phyloP scores from a whole-genome alignment of 2,888 invertebrate species.

The Siphlonurus alternatus region DNA sequence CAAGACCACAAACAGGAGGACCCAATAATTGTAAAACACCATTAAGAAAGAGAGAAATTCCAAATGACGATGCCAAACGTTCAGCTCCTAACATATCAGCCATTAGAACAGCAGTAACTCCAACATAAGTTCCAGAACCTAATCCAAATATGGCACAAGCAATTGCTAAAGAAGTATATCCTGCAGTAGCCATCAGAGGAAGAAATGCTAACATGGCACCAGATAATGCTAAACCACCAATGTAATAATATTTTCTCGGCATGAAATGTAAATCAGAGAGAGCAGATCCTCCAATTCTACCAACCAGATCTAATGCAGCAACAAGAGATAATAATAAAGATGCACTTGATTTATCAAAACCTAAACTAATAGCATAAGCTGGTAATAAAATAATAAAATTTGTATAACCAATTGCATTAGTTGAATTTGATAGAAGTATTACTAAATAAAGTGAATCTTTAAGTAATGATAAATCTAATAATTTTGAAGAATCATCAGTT shows the following conservation, averaged over 20 bases:
- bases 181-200: constrained; percentile 40
- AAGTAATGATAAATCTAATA: constrained; percentile 55
- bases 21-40: constrained; percentile 66
- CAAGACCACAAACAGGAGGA: constrained; percentile 64
- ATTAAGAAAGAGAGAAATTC: constrained; percentile 69
- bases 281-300: constrained; percentile 71
- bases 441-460: constrained; percentile 67
- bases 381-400: constrained; percentile 72
- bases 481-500: constrained; percentile 29
- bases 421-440: constrained; percentile 67
- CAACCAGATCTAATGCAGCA: constrained; percentile 62
- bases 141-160: constrained; percentile 65
- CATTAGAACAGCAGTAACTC: constrained; percentile 75
- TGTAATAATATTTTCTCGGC: constrained; percentile 68
- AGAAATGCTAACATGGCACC: constrained; percentile 55
- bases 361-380: constrained; percentile 50
- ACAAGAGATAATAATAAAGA: constrained; percentile 64
- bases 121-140: constrained; percentile 70
- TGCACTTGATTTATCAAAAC: constrained; percentile 50
- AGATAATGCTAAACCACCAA: constrained; percentile 58
- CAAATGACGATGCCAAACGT: constrained; percentile 68
- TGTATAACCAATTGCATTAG: constrained; percentile 72
- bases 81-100: constrained; percentile 74
- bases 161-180: constrained; percentile 42
- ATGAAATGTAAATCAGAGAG: constrained; percentile 58